Evolutionary conservation across 1,140 invertebrate genomes (phyloP).

Genomic region (Drusus annulatus): DNA sequence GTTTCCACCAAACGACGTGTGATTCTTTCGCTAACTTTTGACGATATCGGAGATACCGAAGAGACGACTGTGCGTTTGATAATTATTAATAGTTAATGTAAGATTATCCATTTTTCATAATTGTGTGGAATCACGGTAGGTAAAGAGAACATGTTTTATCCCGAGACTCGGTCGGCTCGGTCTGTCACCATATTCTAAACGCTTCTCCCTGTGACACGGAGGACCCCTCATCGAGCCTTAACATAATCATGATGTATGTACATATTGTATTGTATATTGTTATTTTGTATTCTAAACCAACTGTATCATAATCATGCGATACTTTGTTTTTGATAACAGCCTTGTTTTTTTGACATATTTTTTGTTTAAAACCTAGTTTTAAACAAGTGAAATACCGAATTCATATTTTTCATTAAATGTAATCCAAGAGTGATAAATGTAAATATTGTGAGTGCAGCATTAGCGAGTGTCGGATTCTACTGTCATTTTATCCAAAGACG

Average conservation of each 20-base stretch:
- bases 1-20: constrained; percentile 3
- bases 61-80: constrained; percentile 10
- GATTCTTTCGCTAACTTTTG: constrained; percentile 16
- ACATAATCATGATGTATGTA: constrained; percentile 14
- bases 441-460: constrained; percentile 9
- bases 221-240: constrained; percentile 21
- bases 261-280: constrained; percentile 43
- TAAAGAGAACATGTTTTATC: constrained; percentile 13
- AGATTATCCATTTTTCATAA: constrained; percentile 1
- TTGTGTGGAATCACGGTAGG: not conserved
- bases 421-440: not conserved
- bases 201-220: constrained; percentile 23
- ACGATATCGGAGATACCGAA: constrained; percentile 22
- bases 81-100: constrained; percentile 28
- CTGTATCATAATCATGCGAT: constrained; percentile 30
- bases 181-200: constrained; percentile 29
- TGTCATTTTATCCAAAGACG: no score
- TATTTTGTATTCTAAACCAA: constrained; percentile 44
- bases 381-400: constrained; percentile 19
- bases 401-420: constrained; percentile 11
- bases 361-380: constrained; percentile 36
- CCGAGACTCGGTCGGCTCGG: not conserved
- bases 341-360: constrained; percentile 25
- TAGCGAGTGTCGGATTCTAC: no score
- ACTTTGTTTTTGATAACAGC: constrained; percentile 29